Base-by-base conservation (phyloP, 2,113 vertebrate genomes). In the Saimiri boliviensis region DNA sequence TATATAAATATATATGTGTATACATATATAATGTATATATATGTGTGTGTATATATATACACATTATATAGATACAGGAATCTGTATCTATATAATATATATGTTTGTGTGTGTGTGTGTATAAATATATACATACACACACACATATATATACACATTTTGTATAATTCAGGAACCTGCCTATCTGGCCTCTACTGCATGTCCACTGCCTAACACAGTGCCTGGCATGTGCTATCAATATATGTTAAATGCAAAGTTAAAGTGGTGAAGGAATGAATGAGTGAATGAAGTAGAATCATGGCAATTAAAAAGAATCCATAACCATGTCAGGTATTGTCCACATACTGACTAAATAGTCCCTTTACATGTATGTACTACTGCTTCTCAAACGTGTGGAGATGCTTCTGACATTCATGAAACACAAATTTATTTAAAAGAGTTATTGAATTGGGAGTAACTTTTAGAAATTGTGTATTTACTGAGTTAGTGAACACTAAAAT, bases 391-490 rank as follows among this genome's bases (percentile, higher is more conserved):
- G 2, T 89, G 19, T 58, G 11, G 37, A 73, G 60, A 89, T 74
- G 17, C 13, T 82, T 91, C 73, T 63, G 37, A 54, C 19, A 71
- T 49, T 83, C 60, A 42, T 81, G 60, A 86, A 79, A 91, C 68
- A 70, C 2, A 89, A 85, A 60, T 49, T 42, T 79, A 94, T 52
- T 79, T 93, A n/a, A 91, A 93, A 63, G 14, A 20, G 16, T 19
- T 92, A 76, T 4, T 96, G 47, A 95, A 49, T 45, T 89, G 40
- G 85, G 30, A 77, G 37, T 49, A 92, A 47, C 14, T 56, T 85
- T 73, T 74, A 93, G 35, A 92, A 96, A 74, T 27, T 76, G 8
- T 47, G 0, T 27, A 81, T 92, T 95, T 94, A 56, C 54, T 97
- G 45, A 89, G 32, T 58, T 86, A 87, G 3, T 17, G 5, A 86